Percentiles rank a stretch among this genome's conserved stretches.
phyloP scores from a whole-genome alignment of 2,113 vertebrate genomes.

The Panthera uncia region DNA sequence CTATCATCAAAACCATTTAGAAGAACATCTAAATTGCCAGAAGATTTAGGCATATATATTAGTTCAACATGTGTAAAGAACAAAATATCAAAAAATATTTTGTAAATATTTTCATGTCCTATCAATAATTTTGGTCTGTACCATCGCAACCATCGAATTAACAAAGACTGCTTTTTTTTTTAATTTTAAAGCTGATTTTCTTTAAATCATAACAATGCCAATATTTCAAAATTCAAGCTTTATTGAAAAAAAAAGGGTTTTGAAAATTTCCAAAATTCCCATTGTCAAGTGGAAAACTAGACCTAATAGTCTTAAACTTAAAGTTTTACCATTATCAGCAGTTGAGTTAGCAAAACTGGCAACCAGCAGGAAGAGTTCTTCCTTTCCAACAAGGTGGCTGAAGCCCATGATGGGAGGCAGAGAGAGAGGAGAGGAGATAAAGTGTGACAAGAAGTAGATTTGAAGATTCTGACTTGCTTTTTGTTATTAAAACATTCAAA shows the following conservation, averaged over 20 bases:
- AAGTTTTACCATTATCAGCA: background rate
- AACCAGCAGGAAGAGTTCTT: background rate
- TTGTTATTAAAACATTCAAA: background rate
- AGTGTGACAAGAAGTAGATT: background rate
- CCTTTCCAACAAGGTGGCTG: background rate
- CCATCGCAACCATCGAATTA: background rate
- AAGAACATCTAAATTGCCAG: background rate
- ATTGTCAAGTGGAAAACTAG: background rate
- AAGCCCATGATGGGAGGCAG: no score
- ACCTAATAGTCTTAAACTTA: background rate
- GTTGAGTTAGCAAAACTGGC: background rate
- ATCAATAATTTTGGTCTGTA: background rate
- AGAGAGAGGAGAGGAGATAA: background rate
- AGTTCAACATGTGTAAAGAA: background rate
- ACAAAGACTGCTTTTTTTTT: background rate
- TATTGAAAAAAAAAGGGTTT: background rate
- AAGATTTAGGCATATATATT: background rate
- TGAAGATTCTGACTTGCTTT: background rate
- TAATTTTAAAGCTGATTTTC: background rate
- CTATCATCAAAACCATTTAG: background rate
- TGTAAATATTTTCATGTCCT: background rate
- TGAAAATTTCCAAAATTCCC: background rate
- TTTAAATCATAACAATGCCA: background rate
- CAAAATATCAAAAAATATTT: background rate
- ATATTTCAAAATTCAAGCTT: background rate